These are phyloP conservation scores for Sarcophaga peregrina DNA, from an alignment of 1,140 invertebrate genomes.

Conservation along the genomic window DNA sequence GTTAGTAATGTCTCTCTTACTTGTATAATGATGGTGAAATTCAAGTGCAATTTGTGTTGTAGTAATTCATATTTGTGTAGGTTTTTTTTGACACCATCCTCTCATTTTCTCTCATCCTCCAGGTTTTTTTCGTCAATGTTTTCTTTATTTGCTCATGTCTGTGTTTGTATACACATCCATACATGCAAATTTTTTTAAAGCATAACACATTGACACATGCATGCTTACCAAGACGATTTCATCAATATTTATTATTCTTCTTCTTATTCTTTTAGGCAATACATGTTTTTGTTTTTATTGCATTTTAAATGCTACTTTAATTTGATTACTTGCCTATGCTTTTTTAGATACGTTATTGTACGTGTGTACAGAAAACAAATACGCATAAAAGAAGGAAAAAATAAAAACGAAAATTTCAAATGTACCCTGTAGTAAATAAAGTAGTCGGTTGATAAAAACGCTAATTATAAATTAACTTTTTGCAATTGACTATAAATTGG, in stretches of 20 bases:
- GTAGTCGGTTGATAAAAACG: no score
- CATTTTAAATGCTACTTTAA: slow-evolving; percentile 16
- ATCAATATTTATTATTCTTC: no score
- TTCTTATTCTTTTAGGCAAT: no score
- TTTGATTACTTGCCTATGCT: neutral
- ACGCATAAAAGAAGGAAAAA: neutral
- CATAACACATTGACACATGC: no score
- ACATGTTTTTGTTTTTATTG: neutral
- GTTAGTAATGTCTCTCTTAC: no score
- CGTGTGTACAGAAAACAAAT: neutral
- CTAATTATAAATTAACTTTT: no score
- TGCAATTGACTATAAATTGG: no score
- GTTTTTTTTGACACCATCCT: neutral
- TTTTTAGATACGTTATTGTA: slow-evolving; percentile 9
- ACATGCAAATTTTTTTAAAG: no score
- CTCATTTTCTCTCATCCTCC: neutral
- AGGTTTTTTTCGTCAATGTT: neutral
- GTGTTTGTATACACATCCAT: no score
- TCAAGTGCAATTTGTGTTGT: neutral
- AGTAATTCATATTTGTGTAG: neutral
- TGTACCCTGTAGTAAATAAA: no score
- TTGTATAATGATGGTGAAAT: neutral
- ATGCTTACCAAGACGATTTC: no score
- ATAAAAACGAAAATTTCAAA: no score
- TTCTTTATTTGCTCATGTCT: neutral